Evolutionary conservation across 2,113 vertebrate species (phyloP).

Genomic region (Telmatochromis sp.): DNA sequence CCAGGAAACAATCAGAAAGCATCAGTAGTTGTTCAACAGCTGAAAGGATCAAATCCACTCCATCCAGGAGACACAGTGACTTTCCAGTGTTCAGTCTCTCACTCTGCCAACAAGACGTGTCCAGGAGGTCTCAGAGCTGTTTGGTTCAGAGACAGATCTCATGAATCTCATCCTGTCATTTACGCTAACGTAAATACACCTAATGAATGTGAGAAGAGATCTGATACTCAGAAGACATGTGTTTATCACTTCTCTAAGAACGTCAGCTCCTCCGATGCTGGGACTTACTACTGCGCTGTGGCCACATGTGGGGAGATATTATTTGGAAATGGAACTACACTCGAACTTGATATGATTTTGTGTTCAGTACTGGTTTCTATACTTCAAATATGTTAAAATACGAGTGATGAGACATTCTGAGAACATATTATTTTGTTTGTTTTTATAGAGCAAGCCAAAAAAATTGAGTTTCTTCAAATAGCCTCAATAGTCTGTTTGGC

Average conservation of each 20-base stretch:
- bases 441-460: not conserved
- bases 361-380: rapidly evolving
- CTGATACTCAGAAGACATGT: not conserved
- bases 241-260: not conserved
- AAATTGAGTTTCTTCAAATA: rapidly evolving
- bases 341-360: not conserved
- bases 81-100: not conserved
- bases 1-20: rapidly evolving
- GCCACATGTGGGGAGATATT: rapidly evolving
- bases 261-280: not conserved
- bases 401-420: not conserved
- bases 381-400: not conserved
- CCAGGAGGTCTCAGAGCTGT: not conserved
- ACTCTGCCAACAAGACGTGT: not conserved
- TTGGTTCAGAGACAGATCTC: not conserved
- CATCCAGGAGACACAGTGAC: not conserved
- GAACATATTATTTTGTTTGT: not conserved
- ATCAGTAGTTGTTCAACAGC: not conserved
- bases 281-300: not conserved
- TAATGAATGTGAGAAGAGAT: rapidly evolving
- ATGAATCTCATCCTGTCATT: not conserved
- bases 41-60: not conserved
- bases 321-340: not conserved
- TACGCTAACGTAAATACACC: not conserved
- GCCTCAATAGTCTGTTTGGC: not conserved